Evolutionary conservation across 1,140 invertebrate genomes (phyloP).

Genomic region (Pachypeltis micranthus): DNA sequence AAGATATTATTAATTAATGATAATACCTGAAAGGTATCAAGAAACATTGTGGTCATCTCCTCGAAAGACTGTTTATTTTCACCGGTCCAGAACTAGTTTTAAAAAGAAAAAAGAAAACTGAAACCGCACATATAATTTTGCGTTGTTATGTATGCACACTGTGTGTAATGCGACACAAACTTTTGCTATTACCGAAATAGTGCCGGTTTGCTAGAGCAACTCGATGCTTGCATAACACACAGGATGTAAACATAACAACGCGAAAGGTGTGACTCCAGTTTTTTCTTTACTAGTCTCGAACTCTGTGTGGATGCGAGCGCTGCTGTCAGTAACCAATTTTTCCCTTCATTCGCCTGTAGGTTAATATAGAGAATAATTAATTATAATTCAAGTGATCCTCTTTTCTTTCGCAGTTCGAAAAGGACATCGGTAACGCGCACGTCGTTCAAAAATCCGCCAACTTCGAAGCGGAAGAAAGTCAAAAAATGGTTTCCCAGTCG

Average conservation of each 20-base stretch:
- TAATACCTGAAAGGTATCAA: too few species aligned
- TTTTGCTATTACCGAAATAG: too few species aligned
- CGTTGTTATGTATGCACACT: too few species aligned
- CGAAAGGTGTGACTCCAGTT: neutral
- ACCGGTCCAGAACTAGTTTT: too few species aligned
- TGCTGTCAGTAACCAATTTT: neutral
- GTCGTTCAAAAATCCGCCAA: constrained; percentile 15
- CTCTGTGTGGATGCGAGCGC: too few species aligned
- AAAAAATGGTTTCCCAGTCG: constrained; percentile 19
- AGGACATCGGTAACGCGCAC: constrained; percentile 20
- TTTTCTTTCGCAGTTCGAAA: constrained; percentile 19
- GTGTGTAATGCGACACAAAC: too few species aligned
- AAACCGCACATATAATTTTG: too few species aligned
- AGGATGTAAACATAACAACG: neutral
- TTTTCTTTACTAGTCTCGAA: too few species aligned
- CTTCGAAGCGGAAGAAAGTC: constrained; percentile 16
- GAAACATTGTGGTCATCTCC: too few species aligned
- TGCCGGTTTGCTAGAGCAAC: neutral
- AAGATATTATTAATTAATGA: too few species aligned
- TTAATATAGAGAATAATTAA: neutral
- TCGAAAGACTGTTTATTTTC: too few species aligned
- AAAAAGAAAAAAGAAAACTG: too few species aligned
- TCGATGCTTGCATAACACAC: neutral
- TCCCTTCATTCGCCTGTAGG: neutral
- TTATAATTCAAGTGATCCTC: neutral